These are phyloP conservation scores for Dryomyza anilis DNA, from an alignment of 2,888 invertebrate species.

Conservation along the genomic window DNA sequence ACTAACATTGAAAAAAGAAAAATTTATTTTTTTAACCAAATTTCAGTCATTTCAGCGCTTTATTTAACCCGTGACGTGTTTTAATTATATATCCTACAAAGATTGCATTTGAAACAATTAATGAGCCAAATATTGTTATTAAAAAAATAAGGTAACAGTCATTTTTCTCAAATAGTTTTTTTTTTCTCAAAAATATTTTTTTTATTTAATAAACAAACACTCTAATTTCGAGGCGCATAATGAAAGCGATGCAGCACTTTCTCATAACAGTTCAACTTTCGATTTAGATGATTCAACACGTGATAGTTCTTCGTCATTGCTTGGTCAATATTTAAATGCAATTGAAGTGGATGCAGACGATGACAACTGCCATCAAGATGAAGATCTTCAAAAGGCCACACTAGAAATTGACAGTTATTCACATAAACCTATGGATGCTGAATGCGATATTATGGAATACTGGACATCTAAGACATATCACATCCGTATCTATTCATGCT, in stretches of 20 bases:
- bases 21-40: slow-evolving; percentile 5
- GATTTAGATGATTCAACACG: too few relatives aligned
- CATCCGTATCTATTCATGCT: neutral
- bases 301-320: too few relatives aligned
- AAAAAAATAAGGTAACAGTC: neutral
- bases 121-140: neutral
- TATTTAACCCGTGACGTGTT: slow-evolving; percentile 1
- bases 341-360: neutral
- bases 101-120: neutral
- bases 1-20: slow-evolving; percentile 4
- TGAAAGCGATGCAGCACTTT: too few relatives aligned
- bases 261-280: too few relatives aligned
- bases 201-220: neutral
- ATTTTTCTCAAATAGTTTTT: neutral
- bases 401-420: neutral
- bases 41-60: slow-evolving; percentile 8
- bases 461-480: neutral
- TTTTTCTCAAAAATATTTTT: neutral
- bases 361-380: neutral
- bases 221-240: too few relatives aligned
- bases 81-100: neutral
- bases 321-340: too few relatives aligned
- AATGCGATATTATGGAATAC: neutral
- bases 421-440: neutral
- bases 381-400: neutral